phyloP scores from a whole-genome alignment of 2,888 invertebrate genomes.

The Nemotelus nigrinus region DNA sequence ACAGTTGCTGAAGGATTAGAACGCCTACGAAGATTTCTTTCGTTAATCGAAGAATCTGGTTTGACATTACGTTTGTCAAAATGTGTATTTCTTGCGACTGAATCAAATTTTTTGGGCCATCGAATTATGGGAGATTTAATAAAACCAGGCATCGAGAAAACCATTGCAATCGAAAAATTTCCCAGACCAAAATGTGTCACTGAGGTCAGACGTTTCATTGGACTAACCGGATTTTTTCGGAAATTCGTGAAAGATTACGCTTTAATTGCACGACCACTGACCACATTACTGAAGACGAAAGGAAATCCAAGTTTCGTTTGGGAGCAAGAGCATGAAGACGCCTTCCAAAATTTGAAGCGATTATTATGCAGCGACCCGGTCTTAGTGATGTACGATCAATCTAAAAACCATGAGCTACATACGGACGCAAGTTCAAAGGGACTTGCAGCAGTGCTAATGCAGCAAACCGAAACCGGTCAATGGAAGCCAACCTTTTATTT shows the following conservation, averaged over 20 bases:
- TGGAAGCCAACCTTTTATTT: conserved; percentile 56
- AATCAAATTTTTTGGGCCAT: conserved; percentile 52
- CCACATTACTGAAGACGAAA: conserved; percentile 17
- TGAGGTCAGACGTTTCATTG: conserved; percentile 51
- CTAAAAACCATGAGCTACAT: conserved; percentile 55
- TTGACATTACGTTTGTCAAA: conserved; percentile 48
- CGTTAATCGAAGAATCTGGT: conserved; percentile 40
- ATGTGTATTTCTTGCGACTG: conserved; percentile 52
- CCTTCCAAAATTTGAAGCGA: conserved; percentile 40
- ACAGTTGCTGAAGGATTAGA: conserved; percentile 51
- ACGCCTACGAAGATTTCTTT: conserved; percentile 51
- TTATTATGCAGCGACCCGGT: conserved; percentile 50
- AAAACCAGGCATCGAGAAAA: conserved; percentile 53
- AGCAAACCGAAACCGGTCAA: conserved; percentile 47
- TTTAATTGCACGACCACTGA: conserved; percentile 25
- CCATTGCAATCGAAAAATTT: conserved; percentile 53
- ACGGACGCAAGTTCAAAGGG: conserved; percentile 59
- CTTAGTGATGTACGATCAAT: conserved; percentile 54
- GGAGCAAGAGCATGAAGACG: conserved; percentile 47
- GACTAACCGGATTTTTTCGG: conserved; percentile 52
- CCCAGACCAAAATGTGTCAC: conserved; percentile 51
- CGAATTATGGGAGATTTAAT: conserved; percentile 54
- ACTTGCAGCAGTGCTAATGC: conserved; percentile 57
- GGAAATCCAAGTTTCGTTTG: not conserved
- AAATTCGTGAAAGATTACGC: conserved; percentile 39